Base-by-base conservation (phyloP, 92 coral and sea anemone species). In the Palythoa caribaeorum region DNA sequence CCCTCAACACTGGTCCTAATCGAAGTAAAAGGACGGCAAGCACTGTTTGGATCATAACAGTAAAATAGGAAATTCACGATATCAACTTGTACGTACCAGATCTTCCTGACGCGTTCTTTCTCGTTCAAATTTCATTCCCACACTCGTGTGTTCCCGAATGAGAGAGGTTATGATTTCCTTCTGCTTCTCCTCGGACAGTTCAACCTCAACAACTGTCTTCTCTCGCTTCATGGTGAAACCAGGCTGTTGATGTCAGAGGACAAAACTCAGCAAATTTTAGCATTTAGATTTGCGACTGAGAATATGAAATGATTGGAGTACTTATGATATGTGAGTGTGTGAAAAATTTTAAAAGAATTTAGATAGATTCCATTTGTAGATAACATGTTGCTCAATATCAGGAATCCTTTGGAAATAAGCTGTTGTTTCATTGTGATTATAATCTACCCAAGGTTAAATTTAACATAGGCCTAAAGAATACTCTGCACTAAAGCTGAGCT, bases 221-320 rank as follows among this genome's bases (percentile, higher is more conserved):
- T 97, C 99, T 44, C 99, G 96, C 71, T 94, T 97, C 99, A 97
- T 93, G 17, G 93, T 79, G 89, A 97, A 97, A 39, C 99, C 99
- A 65, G 92, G 93, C 99, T 97, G 78, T 1, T 77, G 54, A 74
- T 68, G 38, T 19, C 35, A 66, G n/a, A 53, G 52, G 4, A 74
- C 71, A 63, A 68, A 9, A 68, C 19, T 20, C 21, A 19, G 8
- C 15, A 6, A 15, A 2, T 54, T 54, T 9, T 52, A 17, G 66
- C 4, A 10, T 59, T 12, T 16, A 63, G 70, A n/a, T 5, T 19
- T 63, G 20, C 5, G 10, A 63, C 6, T 19, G 20, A 1, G 70
- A 63, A 5, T 17, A 3, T 28, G 28, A 28, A 28, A 28, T 28
- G 28, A 28, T 28, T 28, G 28, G 28, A 28, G 28, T 28, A 28